A percentile compares a stretch with the other conserved stretches of the same genome.
These are phyloP conservation scores for Leptodactylus fallax DNA, from an alignment of 2,797 vertebrate species.

Conservation along the genomic window DNA sequence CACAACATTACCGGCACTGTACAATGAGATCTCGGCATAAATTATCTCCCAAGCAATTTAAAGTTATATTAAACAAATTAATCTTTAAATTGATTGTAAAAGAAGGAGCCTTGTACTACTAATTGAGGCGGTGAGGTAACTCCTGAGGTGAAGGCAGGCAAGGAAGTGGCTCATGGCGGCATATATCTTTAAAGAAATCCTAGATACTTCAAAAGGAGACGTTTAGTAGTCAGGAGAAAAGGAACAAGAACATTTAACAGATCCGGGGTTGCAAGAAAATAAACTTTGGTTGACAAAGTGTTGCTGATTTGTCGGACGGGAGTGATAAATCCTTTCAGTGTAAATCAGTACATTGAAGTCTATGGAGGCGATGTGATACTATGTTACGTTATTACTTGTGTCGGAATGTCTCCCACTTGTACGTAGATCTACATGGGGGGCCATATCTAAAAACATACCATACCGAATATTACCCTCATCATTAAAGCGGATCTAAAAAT, in stretches of 20 bases:
- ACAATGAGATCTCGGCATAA: constrained; percentile 53
- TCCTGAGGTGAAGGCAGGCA: constrained; percentile 50
- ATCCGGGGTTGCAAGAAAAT: constrained; percentile 27
- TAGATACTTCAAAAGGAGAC: constrained; percentile 47
- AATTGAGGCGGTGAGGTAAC: constrained; percentile 49
- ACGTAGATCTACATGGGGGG: not conserved
- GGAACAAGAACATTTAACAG: constrained; percentile 34
- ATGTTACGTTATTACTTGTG: not conserved
- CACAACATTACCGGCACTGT: constrained; percentile 54
- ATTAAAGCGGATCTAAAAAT: not conserved
- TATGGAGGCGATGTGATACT: not conserved
- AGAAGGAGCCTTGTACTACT: constrained; percentile 30
- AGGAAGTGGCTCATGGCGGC: constrained; percentile 40
- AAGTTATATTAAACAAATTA: constrained; percentile 64
- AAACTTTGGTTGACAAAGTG: constrained; percentile 41
- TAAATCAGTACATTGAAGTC: constrained; percentile 9
- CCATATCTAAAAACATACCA: no score
- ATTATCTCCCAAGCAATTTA: constrained; percentile 61
- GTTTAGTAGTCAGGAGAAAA: constrained; percentile 41
- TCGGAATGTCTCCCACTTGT: not conserved
- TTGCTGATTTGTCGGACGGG: not conserved
- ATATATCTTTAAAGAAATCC: constrained; percentile 59
- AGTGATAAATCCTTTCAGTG: constrained; percentile 41
- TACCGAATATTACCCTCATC: no score
- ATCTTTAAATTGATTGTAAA: not conserved